A percentile compares a stretch with the other conserved stretches of the same genome.
Evolutionary conservation across 2,888 invertebrate genomes (phyloP).

Genomic region (Ptilodon capucinus): DNA sequence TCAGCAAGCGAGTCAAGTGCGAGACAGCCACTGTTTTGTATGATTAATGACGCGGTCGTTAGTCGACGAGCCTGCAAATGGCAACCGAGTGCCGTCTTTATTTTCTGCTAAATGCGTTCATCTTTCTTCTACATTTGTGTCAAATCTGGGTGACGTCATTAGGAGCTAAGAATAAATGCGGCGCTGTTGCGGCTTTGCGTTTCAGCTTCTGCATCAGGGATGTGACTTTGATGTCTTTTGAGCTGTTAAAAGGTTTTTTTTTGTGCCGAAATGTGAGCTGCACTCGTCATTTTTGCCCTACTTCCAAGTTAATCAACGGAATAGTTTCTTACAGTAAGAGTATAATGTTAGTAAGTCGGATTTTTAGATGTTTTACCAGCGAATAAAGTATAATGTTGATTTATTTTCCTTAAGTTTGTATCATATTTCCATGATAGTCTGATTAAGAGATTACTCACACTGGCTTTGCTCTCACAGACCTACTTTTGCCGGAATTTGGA

Average conservation of each 20-base stretch:
- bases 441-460: no score
- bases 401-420: no score
- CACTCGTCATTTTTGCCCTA: background rate
- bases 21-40: conserved; percentile 57
- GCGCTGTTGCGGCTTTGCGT: conserved; percentile 15
- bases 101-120: conserved; percentile 55
- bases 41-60: conserved; percentile 70
- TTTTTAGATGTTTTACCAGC: no score
- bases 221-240: conserved; percentile 2
- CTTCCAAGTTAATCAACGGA: background rate
- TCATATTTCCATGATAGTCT: no score
- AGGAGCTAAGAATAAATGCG: conserved; percentile 21
- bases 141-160: conserved; percentile 39
- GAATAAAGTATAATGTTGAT: no score
- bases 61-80: conserved; percentile 57
- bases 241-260: background rate
- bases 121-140: conserved; percentile 40
- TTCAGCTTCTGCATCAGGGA: conserved; percentile 18
- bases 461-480: no score
- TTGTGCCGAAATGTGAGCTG: background rate
- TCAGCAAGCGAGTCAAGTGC: conserved; percentile 48
- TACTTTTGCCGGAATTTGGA: no score
- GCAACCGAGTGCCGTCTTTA: conserved; percentile 62
- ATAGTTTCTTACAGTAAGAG: background rate
- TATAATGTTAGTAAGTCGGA: no score